These are phyloP conservation scores for Acanthopagrus latus DNA, from an alignment of 2,797 vertebrate species.

Conservation along the genomic window DNA sequence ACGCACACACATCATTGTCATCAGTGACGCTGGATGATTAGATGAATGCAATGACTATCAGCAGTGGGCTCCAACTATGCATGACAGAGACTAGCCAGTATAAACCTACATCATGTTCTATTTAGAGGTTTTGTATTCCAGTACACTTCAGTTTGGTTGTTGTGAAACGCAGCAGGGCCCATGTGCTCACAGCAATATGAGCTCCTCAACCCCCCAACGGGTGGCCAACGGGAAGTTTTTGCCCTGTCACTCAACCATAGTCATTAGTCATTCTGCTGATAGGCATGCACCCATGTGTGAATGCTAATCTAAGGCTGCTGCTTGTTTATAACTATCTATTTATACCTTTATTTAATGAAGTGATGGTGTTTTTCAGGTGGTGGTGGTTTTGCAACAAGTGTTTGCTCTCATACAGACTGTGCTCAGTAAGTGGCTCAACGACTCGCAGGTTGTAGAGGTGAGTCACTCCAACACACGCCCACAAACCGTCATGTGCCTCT, in stretches of 20 bases:
- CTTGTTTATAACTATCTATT: background rate
- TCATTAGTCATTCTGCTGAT: slow-evolving; percentile 26
- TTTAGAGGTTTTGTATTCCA: slow-evolving; percentile 6
- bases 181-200: slow-evolving; percentile 13
- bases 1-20: background rate
- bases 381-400: slow-evolving; percentile 98
- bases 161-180: slow-evolving; percentile 8
- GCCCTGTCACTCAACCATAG: slow-evolving; percentile 29
- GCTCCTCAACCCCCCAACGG: slow-evolving; percentile 1
- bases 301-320: slow-evolving; percentile 2
- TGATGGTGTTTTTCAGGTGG: slow-evolving; percentile 87
- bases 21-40: background rate
- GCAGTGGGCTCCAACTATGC: background rate
- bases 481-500: background rate
- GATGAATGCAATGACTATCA: background rate
- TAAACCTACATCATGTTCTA: background rate
- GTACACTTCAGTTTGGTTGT: background rate
- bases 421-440: slow-evolving; percentile 98
- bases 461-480: slow-evolving; percentile 36
- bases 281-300: slow-evolving; percentile 18
- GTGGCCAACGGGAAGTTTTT: slow-evolving; percentile 22
- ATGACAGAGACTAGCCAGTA: background rate
- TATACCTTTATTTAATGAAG: background rate
- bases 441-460: slow-evolving; percentile 99
- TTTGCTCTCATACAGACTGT: slow-evolving; percentile 99